These are phyloP conservation scores for Agonopterix arenella DNA, from an alignment of 2,888 invertebrate genomes.

Conservation along the genomic window DNA sequence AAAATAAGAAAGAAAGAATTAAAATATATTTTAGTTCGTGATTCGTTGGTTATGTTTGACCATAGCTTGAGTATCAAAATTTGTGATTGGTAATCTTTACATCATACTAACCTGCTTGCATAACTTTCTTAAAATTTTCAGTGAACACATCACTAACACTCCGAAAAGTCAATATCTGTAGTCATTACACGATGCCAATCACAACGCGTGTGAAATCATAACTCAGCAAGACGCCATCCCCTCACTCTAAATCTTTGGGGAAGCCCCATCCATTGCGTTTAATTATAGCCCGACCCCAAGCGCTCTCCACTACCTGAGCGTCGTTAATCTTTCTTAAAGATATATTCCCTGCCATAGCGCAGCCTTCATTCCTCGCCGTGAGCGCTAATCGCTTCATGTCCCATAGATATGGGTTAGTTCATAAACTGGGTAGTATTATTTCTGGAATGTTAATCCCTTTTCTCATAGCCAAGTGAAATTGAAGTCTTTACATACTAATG, in stretches of 20 bases:
- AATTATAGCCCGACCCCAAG: slow-evolving; percentile 69
- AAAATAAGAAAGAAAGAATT: too few species aligned
- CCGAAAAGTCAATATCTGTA: slow-evolving; percentile 6
- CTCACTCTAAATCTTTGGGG: slow-evolving; percentile 67
- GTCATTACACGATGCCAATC: slow-evolving; percentile 68
- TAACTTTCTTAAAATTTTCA: background rate
- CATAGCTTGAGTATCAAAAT: too few species aligned
- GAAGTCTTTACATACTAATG: too few species aligned
- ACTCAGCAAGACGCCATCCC: slow-evolving; percentile 70
- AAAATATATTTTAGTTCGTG: too few species aligned
- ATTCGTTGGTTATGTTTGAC: too few species aligned
- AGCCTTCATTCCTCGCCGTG: slow-evolving; percentile 43
- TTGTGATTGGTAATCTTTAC: too few species aligned
- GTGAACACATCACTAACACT: too few species aligned
- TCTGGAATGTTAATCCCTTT: too few species aligned
- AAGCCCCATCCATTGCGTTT: slow-evolving; percentile 72
- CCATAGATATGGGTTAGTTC: slow-evolving; percentile 11
- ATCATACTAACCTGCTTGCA: background rate
- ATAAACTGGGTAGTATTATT: background rate
- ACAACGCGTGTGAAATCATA: slow-evolving; percentile 70
- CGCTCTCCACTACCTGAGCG: slow-evolving; percentile 63
- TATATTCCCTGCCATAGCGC: slow-evolving; percentile 59
- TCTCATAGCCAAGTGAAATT: too few species aligned
- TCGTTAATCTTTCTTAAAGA: slow-evolving; percentile 77
- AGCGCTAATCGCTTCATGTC: slow-evolving; percentile 64